Base-by-base conservation (phyloP, 2,888 invertebrate genomes). In the Sycophila texana region DNA sequence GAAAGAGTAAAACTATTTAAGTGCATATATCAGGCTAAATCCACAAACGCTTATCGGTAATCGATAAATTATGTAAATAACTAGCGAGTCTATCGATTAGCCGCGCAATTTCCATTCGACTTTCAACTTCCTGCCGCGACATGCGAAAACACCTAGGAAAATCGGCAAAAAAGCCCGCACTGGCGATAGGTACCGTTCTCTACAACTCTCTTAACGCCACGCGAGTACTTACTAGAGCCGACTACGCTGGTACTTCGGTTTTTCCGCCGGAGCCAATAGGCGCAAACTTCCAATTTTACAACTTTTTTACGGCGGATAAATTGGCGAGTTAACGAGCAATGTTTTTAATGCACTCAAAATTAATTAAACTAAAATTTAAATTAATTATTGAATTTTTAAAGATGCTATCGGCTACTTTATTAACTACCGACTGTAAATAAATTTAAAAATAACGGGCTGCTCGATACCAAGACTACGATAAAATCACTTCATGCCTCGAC, bases 61-160 rank as follows among this genome's bases (percentile, higher is more conserved):
- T 68, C 73, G 73, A 73, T 63, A 73, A 66, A 78, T 74, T 70
- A 74, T 78, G 78, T 47, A 78, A 74, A 78, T 78, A 4, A 30
- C 10, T 14, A 4, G 0, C 13, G 30, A n/a, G 22, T 16, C n/a
- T 30, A 55, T 58, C 68, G 63, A 74, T 70, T 65, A 78, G 66
- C 39, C 51, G 20, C 39, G 49, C 12, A 1, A 49, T 68, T 77
- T 70, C 51, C 63, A 61, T 63, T 68, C 78, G 16, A 68, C 60
- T 68, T 78, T 61, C 67, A 10, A 55, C 4, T n/a, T 66, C 12
- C 65, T 51, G n/a, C 13, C n/a, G 16, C 55, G 18, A 4, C 14
- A 14, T 10, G 16, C 12, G n/a, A 39, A 39, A n/a, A 63, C n/a
- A n/a, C 61, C n/a, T 10, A 39, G 10, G 39, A 39, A 39, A 39